Evolutionary conservation across 2,797 vertebrate species (phyloP), one percentile per base, ranked within the genome.

Genomic region (Enteromius viviparus): DNA sequence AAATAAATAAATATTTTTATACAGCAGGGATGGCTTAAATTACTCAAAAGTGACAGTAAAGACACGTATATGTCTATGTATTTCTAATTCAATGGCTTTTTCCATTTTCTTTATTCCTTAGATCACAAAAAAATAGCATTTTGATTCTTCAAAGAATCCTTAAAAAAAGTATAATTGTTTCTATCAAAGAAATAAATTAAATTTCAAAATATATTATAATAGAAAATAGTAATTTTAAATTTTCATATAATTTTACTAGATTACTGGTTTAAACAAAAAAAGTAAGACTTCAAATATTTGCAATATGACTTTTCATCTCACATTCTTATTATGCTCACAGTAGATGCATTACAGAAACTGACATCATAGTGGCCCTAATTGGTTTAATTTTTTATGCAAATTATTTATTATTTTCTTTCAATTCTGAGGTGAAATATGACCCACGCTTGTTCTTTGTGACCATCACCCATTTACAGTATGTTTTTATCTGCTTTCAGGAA

Each of bases 401-500:
- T 53, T 3, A 51, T 74, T 51, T 34, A n/a, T 47, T 17, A 19
- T 26, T 71, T 47, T 71, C 12, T 62, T 60, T 42, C 14, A 3
- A 21, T 19, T 34, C n/a, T 10, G 45, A 8, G 29, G 1, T 68
- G 6, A 85, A 78, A 14, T 76, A 21, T 89, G 51, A 55, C 32
- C 49, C 32, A 55, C 12, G 7, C 12, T 10, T 8, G 5, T n/a
- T 58, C 6, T 75, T 76, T 17, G 32, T 76, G 3, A 5, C 34
- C 32, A 72, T 2, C 9, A 42, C 14, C 23, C 11, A 51, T 47
- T 64, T 83, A 47, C 23, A 45, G 76, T 29, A 19, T 14, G 55
- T 66, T 15, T 37, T 81, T 32, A 34, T 76, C 21, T 70, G 29
- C 29, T 66, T 70, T 78, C 87, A 99, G 98, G 97, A 99, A 88